Conservation (phyloP, 1,140 invertebrate species). For the Drosophila cardini region DNA sequence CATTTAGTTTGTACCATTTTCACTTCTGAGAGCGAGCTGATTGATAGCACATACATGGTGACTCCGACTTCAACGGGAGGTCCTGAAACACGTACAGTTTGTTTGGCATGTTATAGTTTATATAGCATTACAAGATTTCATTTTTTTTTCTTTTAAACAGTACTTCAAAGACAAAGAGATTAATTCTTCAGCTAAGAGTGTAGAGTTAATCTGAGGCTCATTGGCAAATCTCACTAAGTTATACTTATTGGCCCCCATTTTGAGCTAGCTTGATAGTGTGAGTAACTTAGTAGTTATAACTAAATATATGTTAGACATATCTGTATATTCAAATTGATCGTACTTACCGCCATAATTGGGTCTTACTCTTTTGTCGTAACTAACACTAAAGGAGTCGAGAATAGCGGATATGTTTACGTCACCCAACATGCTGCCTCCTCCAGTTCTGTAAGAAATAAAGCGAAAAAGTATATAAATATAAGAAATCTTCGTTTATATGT, state of each 20-base stretch:
- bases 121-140: conserved; percentile 4
- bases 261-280: conserved; percentile 18
- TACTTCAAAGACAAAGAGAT: conserved; percentile 1
- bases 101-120: conserved; percentile 37
- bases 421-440: conserved; percentile 91
- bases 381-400: conserved; percentile 95
- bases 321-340: conserved; percentile 35
- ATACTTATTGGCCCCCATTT: not conserved
- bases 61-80: conserved; percentile 97
- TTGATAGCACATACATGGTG: conserved; percentile 99
- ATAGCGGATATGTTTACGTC: conserved; percentile 97
- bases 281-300: conserved; percentile 1
- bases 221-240: not conserved
- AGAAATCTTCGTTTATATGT: not conserved
- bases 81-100: conserved; percentile 89
- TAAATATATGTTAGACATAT: not conserved
- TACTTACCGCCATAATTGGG: conserved; percentile 98
- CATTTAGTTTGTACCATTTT: conserved; percentile 93
- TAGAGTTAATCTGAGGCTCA: not conserved
- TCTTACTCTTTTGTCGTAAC: conserved; percentile 99
- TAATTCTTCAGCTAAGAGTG: not conserved
- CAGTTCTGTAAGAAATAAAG: conserved; percentile 85
- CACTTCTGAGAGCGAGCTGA: conserved; percentile 99
- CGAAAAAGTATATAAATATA: not conserved
- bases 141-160: conserved; percentile 2